Evolutionary conservation across 2,888 invertebrate species (phyloP).

Genomic region (Euplagia quadripunctaria): DNA sequence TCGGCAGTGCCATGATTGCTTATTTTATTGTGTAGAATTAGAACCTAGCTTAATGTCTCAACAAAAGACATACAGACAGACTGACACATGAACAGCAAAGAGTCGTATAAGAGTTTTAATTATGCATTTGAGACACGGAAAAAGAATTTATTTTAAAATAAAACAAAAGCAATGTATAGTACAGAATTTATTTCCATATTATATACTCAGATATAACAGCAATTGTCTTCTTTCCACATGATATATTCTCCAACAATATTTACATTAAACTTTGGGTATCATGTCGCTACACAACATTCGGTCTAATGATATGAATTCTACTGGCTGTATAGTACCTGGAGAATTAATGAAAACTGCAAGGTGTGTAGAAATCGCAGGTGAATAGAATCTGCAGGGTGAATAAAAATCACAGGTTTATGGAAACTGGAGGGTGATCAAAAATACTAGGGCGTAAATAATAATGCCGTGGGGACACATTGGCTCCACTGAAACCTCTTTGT

Average conservation of each 20-base stretch:
- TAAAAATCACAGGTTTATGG: not conserved
- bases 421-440: too few relatives aligned
- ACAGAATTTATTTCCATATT: conserved; percentile 84
- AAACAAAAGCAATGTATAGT: conserved; percentile 71
- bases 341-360: not conserved
- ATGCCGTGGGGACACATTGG: not conserved
- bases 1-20: too few relatives aligned
- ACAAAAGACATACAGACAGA: too few relatives aligned
- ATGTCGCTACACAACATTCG: conserved; percentile 33
- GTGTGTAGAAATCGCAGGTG: not conserved
- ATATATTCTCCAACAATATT: conserved; percentile 77
- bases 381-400: not conserved
- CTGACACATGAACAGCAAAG: too few relatives aligned
- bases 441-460: not conserved
- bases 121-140: not conserved
- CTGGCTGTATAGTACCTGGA: not conserved
- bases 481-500: not conserved
- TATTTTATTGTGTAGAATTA: not conserved
- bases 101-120: too few relatives aligned
- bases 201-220: conserved; percentile 83
- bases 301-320: not conserved
- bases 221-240: conserved; percentile 68
- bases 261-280: conserved; percentile 71
- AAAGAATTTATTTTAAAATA: conserved; percentile 43
- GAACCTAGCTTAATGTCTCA: not conserved